These are phyloP conservation scores for Dermolepida albohirtum DNA, from an alignment of 2,888 invertebrate species.

Conservation along the genomic window DNA sequence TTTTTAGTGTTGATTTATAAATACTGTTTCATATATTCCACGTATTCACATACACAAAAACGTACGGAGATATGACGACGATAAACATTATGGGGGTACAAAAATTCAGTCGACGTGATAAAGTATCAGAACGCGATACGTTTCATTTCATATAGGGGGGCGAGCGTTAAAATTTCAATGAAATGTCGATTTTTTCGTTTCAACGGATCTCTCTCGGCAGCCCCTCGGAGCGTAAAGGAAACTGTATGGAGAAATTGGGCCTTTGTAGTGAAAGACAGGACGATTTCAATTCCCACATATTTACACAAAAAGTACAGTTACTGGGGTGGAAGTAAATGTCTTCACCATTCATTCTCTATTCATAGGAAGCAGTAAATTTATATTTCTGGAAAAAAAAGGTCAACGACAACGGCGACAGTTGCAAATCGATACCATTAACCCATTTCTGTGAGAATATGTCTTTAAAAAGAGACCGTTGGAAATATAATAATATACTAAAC, in stretches of 20 bases:
- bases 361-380: slow-evolving; percentile 41
- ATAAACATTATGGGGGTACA: slow-evolving; percentile 29
- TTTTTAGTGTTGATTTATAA: slow-evolving; percentile 40
- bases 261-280: slow-evolving; percentile 7
- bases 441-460: slow-evolving; percentile 37
- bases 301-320: slow-evolving; percentile 41
- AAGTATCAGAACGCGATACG: slow-evolving; percentile 3
- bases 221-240: neutral
- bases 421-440: slow-evolving; percentile 38
- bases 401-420: slow-evolving; percentile 8
- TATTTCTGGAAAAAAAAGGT: slow-evolving; percentile 34
- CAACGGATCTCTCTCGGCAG: neutral
- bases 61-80: slow-evolving; percentile 12
- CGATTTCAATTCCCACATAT: slow-evolving; percentile 37
- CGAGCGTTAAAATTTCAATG: slow-evolving; percentile 6
- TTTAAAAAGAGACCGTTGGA: too few species aligned
- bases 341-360: slow-evolving; percentile 26
- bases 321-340: slow-evolving; percentile 33
- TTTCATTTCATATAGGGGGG: neutral
- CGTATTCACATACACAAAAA: slow-evolving; percentile 15
- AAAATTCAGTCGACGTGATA: slow-evolving; percentile 11
- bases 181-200: slow-evolving; percentile 8
- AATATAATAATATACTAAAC: too few species aligned
- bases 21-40: slow-evolving; percentile 34
- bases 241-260: slow-evolving; percentile 15